Evolutionary conservation across 2,113 vertebrate genomes (phyloP), one percentile per base, ranked within the genome.

Genomic region (Serilophus lunatus): DNA sequence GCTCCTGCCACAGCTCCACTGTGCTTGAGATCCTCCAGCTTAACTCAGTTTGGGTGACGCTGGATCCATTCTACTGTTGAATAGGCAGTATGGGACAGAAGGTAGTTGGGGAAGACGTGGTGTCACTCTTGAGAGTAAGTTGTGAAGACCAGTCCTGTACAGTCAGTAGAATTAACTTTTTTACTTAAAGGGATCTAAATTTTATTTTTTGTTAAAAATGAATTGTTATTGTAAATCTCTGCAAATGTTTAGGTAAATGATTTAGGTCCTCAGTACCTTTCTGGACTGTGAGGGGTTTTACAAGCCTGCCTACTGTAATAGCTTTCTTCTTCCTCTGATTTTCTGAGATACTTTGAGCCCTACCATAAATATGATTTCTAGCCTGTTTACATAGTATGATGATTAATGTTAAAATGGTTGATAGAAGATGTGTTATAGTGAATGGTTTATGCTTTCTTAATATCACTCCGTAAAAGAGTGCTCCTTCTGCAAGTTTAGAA

Each of bases 371-470:
- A 70, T 7, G 22, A n/a, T 88, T 91, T 88, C 70, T 85, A 80
- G 38, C 53, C 74, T 94, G 54, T 82, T 96, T 94, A 80, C 66
- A 77, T 7, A 11, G 12, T 74, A 29, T 57, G 57, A 42, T 80
- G 90, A 90, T 93, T 94, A 78, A 91, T 70, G 53, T 33, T 91
- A 45, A 91, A 79, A 38, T 57, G 33, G 49, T 31, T 74, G 89
- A 93, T 93, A 87, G 59, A 80, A 92, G 44, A 77, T 91, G 60
- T 3, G 1, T 94, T 94, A 36, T 50, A 69, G 84, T 91, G 57
- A 93, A 84, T 70, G 59, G 53, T 89, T 87, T 95, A 51, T 20
- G 6, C 64, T 91, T 90, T 85, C 56, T 66, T 95, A 92, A 65
- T 92, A 80, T 33, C 19, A 19, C 24, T 85, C n/a, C 82, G 45